These are phyloP conservation scores for Paracentrotus lividus DNA, from an alignment of 53 echinoderm and acorn worm species.

Conservation along the genomic window DNA sequence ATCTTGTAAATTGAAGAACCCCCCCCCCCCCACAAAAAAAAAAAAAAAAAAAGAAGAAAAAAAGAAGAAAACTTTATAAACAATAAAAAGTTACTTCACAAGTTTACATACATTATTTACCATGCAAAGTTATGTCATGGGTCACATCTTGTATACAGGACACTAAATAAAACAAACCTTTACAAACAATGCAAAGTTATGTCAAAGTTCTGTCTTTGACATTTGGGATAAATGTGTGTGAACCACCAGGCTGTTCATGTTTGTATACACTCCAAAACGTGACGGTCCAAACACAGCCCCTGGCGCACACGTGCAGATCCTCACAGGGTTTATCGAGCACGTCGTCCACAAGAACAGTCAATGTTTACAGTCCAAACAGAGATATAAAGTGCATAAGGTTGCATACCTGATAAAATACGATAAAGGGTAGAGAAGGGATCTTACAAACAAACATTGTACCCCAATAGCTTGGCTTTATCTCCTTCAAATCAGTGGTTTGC, in stretches of 20 bases:
- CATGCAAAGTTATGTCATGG: too few relatives aligned
- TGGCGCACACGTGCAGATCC: constrained; percentile 31
- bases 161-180: too few relatives aligned
- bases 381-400: constrained; percentile 6
- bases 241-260: not conserved
- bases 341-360: constrained; percentile 28
- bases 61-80: too few relatives aligned
- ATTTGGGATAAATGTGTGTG: not conserved
- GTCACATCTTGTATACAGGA: too few relatives aligned
- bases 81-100: too few relatives aligned
- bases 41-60: too few relatives aligned
- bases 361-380: constrained; percentile 42
- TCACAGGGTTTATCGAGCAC: constrained; percentile 9
- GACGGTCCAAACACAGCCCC: not conserved
- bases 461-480: constrained; percentile 32
- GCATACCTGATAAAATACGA: constrained; percentile 13
- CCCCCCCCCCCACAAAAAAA: too few relatives aligned
- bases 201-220: not conserved
- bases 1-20: too few relatives aligned
- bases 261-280: constrained; percentile 19
- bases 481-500: not conserved
- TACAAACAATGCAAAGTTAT: not conserved
- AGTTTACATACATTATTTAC: too few relatives aligned
- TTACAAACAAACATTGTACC: constrained; percentile 10
- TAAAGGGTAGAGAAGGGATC: constrained; percentile 13